phyloP scores from a whole-genome alignment of 2,113 vertebrate genomes.

The Patagioenas fasciata region DNA sequence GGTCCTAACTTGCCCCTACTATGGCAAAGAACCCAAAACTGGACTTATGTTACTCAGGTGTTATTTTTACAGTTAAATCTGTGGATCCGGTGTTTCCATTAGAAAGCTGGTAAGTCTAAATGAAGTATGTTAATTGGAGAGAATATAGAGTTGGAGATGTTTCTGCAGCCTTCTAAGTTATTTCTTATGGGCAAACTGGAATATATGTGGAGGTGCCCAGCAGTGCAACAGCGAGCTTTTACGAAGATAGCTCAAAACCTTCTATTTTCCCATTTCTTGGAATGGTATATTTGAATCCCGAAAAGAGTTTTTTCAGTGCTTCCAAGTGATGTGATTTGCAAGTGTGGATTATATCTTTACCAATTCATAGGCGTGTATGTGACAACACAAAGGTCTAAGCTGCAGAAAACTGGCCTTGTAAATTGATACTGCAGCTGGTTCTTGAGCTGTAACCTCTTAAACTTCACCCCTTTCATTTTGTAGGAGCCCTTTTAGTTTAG shows the following conservation, averaged over 20 bases:
- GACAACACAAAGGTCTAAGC: rapidly evolving
- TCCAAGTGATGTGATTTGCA: neutral
- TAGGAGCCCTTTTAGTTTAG: neutral
- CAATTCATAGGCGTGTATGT: rapidly evolving
- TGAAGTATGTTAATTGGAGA: neutral
- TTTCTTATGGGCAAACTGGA: neutral
- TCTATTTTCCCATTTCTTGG: neutral
- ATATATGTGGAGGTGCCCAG: neutral
- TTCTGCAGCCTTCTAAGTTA: neutral
- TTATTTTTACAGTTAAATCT: neutral
- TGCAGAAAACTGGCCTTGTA: neutral
- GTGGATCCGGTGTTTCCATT: neutral
- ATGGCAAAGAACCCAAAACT: neutral
- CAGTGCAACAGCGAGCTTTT: neutral
- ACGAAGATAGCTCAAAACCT: neutral
- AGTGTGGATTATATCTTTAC: too few relatives aligned
- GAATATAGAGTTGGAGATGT: neutral
- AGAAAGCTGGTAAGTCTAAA: neutral
- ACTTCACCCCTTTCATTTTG: neutral
- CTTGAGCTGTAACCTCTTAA: neutral
- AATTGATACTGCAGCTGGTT: neutral
- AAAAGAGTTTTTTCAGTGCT: neutral
- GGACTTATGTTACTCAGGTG: neutral
- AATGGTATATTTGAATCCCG: neutral
- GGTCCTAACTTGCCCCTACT: neutral